Conservation (phyloP, 2,888 invertebrate genomes). For the Yponomeuta sedellus region DNA sequence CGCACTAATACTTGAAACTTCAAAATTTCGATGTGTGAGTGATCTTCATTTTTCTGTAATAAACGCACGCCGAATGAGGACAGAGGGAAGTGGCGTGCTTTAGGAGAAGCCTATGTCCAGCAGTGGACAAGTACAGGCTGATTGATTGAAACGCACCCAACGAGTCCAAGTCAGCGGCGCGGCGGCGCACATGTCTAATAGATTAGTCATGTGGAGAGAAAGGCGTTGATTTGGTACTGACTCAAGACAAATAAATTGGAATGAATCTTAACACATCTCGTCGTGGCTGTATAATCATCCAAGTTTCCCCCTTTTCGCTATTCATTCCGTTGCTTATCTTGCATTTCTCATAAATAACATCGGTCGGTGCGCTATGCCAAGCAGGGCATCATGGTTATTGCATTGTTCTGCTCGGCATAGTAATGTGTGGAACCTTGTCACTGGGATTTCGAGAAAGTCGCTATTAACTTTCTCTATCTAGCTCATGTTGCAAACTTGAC, state of each 20-base stretch:
- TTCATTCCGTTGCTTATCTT: not conserved
- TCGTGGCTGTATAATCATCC: not conserved
- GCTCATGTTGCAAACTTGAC: not conserved
- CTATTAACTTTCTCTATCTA: conserved; percentile 41
- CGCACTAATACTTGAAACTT: too few relatives aligned
- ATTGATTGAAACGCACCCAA: too few relatives aligned
- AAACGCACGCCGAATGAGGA: too few relatives aligned
- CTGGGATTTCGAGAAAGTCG: conserved; percentile 49
- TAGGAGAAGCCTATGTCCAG: too few relatives aligned
- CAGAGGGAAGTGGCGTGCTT: too few relatives aligned
- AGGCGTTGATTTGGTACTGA: not conserved
- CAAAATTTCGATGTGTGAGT: too few relatives aligned
- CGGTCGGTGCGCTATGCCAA: not conserved
- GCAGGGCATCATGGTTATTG: not conserved
- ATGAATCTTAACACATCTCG: not conserved
- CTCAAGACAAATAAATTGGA: not conserved
- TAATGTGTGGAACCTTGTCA: not conserved
- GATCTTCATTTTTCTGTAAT: too few relatives aligned
- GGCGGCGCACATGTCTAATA: too few relatives aligned
- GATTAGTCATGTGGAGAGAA: not conserved
- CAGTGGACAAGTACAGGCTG: too few relatives aligned
- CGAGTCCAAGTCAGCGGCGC: too few relatives aligned
- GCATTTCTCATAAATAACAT: not conserved
- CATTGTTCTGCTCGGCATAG: not conserved
- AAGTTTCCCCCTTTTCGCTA: not conserved